Conservation (phyloP, 2,113 vertebrate species). For the Phylloscopus whistleri region DNA sequence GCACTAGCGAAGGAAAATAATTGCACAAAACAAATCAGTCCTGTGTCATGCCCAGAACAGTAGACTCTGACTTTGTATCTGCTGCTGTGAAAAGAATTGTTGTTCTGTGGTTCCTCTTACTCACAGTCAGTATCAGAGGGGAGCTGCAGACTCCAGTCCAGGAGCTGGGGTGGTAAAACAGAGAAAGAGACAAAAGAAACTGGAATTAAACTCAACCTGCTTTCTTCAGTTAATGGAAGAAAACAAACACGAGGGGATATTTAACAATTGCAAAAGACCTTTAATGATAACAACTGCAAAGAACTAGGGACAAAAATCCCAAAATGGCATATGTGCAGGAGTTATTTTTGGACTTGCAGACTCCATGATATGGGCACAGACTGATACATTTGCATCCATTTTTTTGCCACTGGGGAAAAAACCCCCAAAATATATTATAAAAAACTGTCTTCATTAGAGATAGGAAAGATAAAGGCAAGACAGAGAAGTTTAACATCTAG, state of each 20-base stretch:
- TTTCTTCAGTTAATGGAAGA: background rate
- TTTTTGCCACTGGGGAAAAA: background rate
- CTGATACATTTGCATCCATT: background rate
- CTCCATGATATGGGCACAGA: background rate
- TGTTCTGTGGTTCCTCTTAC: background rate
- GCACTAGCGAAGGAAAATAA: background rate
- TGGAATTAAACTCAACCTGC: background rate
- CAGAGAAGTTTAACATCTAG: background rate
- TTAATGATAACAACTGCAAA: background rate
- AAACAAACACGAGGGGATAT: background rate
- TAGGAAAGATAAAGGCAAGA: background rate
- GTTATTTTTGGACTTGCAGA: background rate
- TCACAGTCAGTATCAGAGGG: background rate
- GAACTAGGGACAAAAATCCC: background rate
- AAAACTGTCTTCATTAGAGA: background rate
- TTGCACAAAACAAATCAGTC: background rate
- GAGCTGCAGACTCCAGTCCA: background rate
- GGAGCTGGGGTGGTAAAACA: background rate
- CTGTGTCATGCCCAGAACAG: background rate
- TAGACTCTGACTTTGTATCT: background rate
- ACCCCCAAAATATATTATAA: background rate
- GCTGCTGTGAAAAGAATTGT: background rate
- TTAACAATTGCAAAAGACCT: background rate
- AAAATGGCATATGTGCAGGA: background rate
- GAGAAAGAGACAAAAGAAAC: background rate